Conservation (phyloP, 2,888 invertebrate species). For the Dorcus hopei region DNA sequence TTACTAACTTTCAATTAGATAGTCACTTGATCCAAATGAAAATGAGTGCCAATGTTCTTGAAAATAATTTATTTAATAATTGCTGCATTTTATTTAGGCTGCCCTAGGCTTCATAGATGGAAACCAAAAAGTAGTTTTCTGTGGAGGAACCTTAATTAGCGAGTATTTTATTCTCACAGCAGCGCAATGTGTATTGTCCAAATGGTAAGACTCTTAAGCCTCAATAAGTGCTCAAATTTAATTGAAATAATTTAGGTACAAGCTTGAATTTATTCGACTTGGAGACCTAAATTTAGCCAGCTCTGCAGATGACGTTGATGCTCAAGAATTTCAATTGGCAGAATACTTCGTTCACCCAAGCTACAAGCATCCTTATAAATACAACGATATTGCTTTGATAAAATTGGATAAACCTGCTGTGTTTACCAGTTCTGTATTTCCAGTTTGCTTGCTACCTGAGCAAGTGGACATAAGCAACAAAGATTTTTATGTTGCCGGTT, state of each 20-base stretch:
- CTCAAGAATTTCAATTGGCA: constrained; percentile 31
- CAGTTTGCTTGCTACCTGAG: constrained; percentile 47
- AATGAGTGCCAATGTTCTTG: no score
- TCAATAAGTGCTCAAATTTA: no score
- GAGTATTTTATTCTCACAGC: no score
- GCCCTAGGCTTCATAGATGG: no score
- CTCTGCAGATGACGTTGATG: neutral
- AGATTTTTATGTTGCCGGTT: constrained; percentile 48
- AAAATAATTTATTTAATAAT: neutral
- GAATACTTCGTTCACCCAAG: constrained; percentile 46
- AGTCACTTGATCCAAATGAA: no score
- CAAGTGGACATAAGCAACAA: neutral
- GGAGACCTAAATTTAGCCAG: neutral
- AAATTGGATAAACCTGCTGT: constrained; percentile 42
- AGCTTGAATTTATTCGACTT: constrained; percentile 18
- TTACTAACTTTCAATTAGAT: no score
- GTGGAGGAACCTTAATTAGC: no score
- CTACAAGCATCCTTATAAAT: constrained; percentile 45
- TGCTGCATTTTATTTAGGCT: constrained; percentile 1
- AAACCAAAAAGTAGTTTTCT: no score
- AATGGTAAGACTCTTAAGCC: no score
- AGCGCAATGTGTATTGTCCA: constrained; percentile 50
- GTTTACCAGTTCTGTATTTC: constrained; percentile 46
- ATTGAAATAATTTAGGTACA: neutral
- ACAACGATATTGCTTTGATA: constrained; percentile 55